Evolutionary conservation across 1,140 invertebrate species (phyloP), one percentile per base, ranked within the genome.

Genomic region (Bombus vancouverensis): DNA sequence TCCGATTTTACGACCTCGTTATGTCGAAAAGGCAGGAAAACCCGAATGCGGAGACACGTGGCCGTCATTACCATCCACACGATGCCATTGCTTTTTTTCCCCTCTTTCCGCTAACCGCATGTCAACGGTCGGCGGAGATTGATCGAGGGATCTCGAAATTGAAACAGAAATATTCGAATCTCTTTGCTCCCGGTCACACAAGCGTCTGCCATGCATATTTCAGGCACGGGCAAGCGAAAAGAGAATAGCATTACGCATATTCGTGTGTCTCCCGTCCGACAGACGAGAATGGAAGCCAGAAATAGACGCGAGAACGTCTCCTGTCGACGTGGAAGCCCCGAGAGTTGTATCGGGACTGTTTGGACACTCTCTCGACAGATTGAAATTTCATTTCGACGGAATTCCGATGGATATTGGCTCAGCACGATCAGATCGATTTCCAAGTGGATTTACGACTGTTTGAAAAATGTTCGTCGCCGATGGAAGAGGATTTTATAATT

Each of bases 111-210:
- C 34, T 25, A 32, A 34, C 44, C 15, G n/a, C 25, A 5, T 72
- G 47, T 75, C 73, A 37, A 76, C 66, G 5, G 18, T 25, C 66
- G 9, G 53, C 59, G 28, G 6, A 87, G 65, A 88, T 87, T 71
- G 71, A 80, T 81, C 39, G 81, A 85, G 47, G 66, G 75, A 68
- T 22, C 42, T 37, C 32, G 73, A 25, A 70, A 86, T 66, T 74
- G 83, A 89, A 86, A 82, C 53, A 44, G 80, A 85, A 81, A 86
- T 81, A 57, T 83, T 70, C 83, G 62, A 71, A 65, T 88, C 75
- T 86, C 74, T 71, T 79, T 12, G 32, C 57, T 12, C 1, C 12
- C 70, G 59, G 28, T n/a, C 59, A 62, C n/a, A 8, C 47, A 15
- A 28, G 37, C 32, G 32, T 34, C 44, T 32, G 47, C n/a, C 72